Conservation (phyloP, 2,797 vertebrate genomes). For the Heliangelus exortis region DNA sequence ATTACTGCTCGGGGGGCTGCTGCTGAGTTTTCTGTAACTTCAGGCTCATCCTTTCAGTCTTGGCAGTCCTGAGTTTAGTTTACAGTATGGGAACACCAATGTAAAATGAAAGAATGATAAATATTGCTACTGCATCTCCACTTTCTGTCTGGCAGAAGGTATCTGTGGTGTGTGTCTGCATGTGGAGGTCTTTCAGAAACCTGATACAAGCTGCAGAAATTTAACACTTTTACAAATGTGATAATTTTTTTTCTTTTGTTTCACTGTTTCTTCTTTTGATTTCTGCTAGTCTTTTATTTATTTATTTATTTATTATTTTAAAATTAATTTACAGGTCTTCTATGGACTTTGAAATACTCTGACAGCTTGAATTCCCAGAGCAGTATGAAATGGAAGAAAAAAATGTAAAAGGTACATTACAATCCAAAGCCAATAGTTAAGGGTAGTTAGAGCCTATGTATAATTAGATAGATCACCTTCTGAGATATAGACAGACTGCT, state of each 20-base stretch:
- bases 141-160: background rate
- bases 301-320: background rate
- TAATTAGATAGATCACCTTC: background rate
- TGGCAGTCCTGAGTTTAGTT: background rate
- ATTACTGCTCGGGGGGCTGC: background rate
- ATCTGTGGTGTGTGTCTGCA: rapidly evolving
- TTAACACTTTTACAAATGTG: background rate
- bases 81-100: background rate
- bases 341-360: background rate
- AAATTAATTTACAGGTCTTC: background rate
- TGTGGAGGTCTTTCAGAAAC: background rate
- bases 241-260: background rate
- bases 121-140: background rate
- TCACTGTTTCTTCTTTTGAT: background rate
- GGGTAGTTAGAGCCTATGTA: background rate
- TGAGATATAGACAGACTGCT: background rate
- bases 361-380: background rate
- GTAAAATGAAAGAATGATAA: background rate
- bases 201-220: background rate
- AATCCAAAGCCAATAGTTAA: background rate
- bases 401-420: background rate
- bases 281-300: background rate
- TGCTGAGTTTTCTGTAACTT: background rate
- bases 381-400: background rate
- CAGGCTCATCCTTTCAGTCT: background rate